Conservation (phyloP, 2,888 invertebrate species). For the Julus scandinavius region DNA sequence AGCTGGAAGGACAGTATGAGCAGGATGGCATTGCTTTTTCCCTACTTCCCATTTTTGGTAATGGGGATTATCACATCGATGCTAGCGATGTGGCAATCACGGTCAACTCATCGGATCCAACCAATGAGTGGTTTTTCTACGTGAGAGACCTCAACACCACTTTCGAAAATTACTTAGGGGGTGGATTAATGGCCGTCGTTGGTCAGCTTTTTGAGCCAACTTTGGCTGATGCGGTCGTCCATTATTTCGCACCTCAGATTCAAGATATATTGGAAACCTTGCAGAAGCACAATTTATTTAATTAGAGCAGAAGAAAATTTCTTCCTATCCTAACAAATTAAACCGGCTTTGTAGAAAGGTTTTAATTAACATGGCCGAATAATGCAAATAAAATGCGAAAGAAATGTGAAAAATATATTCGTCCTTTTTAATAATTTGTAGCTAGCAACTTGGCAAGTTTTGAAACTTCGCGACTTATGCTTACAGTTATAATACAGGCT, state of each 20-base stretch:
- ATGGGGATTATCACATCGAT: background rate
- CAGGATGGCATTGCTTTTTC: background rate
- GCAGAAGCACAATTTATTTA: background rate
- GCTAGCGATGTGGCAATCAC: conserved; percentile 29
- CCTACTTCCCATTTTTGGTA: background rate
- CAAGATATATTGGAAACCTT: conserved; percentile 7
- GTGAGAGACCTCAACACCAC: background rate
- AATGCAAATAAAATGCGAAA: too few relatives aligned
- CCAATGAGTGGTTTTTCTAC: background rate
- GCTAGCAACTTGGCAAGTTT: too few relatives aligned
- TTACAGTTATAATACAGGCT: too few relatives aligned
- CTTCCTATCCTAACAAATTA: background rate
- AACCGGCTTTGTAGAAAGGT: too few relatives aligned
- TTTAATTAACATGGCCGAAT: too few relatives aligned
- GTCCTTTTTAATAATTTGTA: too few relatives aligned
- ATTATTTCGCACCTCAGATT: background rate
- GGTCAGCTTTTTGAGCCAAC: background rate
- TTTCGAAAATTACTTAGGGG: background rate
- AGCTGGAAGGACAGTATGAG: background rate
- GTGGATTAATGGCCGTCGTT: background rate
- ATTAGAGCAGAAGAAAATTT: background rate
- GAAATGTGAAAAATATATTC: too few relatives aligned
- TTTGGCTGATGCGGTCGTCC: background rate
- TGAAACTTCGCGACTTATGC: too few relatives aligned
- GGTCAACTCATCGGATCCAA: background rate